Base-by-base conservation (phyloP, 2,113 vertebrate genomes). In the Ctenodactylus gundi region DNA sequence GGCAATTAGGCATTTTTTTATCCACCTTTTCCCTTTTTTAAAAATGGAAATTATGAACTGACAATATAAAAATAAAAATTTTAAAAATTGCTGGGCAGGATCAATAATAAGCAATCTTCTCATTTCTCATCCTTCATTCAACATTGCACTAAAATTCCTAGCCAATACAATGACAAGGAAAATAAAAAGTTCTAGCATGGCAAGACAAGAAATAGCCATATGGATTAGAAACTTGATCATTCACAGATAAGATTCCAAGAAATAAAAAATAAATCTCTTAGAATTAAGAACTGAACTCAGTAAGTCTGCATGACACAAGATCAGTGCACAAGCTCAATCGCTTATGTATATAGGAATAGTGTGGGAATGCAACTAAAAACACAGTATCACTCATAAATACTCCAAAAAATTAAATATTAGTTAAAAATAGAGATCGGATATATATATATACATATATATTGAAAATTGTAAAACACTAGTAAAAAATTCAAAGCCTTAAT, bases 251-350 rank as follows among this genome's bases (percentile, higher is more conserved):
- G 58, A 84, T 85, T 21, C 58, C 10, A 78, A 57, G 23, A 60
- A 75, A 85, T 62, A 84, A 65, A 51, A 76, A 21, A 68, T 53
- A 64, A 23, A 77, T 46, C 34, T n/a, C n/a, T 39, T 85, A 49
- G 51, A 84, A 88, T 27, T 85, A 96, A 55, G 36, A 60, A 68
- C 75, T 68, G 84, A 88, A 84, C 57, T 88, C 55, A 87, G 31
- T 23, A 90, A 92, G 36, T 27, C 34, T 23, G 12, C 53, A 81
- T 90, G 44, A 75, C 78, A 31, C 6, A 70, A 93, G 34, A 83
- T 46, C 34, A 93, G 82, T 17, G 81, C 76, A 80, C 18, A 90
- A 68, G 17, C 17, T 7, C 27, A 81, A 41, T 75, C 67, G 77
- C 17, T 31, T 80, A 81, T 93, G 53, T 85, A 58, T 64, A 36